Percentiles rank a stretch among this genome's conserved stretches.
phyloP scores from a whole-genome alignment of 2,113 vertebrate species.

The Natator depressus region DNA sequence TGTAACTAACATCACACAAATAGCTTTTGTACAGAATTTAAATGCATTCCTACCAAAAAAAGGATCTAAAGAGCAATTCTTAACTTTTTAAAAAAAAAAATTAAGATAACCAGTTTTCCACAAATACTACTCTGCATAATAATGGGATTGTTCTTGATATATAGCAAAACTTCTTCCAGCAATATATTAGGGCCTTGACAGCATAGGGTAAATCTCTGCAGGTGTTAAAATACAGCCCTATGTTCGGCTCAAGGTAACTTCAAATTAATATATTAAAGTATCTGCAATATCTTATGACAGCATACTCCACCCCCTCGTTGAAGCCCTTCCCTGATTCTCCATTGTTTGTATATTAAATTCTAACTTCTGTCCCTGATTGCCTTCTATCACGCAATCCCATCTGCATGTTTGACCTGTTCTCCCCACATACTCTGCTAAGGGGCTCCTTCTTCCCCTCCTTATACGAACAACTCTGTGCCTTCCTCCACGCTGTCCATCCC shows the following conservation, averaged over 20 bases:
- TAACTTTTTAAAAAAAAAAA: background rate
- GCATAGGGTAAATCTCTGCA: background rate
- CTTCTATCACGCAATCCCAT: background rate
- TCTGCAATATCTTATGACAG: background rate
- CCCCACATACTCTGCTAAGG: background rate
- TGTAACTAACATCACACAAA: background rate
- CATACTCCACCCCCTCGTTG: background rate
- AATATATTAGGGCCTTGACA: background rate
- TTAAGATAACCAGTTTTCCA: background rate
- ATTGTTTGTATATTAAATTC: background rate
- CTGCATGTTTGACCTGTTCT: rapidly evolving
- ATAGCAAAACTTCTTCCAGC: background rate
- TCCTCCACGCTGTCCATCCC: background rate
- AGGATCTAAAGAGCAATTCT: background rate
- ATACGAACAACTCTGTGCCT: background rate
- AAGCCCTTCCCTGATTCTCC: background rate
- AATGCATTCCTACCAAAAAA: background rate
- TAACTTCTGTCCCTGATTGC: background rate
- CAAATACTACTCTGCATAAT: background rate
- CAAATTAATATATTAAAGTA: background rate
- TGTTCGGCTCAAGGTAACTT: background rate
- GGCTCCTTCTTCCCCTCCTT: background rate
- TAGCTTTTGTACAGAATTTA: background rate
- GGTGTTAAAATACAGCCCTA: background rate
- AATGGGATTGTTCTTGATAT: background rate